Evolutionary conservation across 1,140 invertebrate species (phyloP).

Genomic region (Geopemphigus sp.): DNA sequence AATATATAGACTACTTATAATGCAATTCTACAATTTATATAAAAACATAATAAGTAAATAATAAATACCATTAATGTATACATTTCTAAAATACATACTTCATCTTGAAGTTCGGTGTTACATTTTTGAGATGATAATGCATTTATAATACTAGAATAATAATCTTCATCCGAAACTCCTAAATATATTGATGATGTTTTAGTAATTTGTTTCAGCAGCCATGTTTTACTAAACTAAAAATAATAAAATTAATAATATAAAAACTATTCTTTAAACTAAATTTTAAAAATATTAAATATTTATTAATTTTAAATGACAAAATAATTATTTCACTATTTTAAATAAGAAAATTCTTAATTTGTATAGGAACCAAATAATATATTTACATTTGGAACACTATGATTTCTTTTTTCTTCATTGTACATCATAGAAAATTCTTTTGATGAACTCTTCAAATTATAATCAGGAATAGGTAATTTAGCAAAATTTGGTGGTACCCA

Average conservation of each 20-base stretch:
- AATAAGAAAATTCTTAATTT: not conserved
- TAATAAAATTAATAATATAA: not conserved
- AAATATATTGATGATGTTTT: slow-evolving; percentile 16
- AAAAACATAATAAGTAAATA: too few species aligned
- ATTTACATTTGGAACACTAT: slow-evolving; percentile 4
- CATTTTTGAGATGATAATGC: slow-evolving; percentile 33
- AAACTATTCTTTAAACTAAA: not conserved
- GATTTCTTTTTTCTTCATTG: slow-evolving; percentile 14
- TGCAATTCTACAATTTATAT: too few species aligned
- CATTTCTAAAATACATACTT: not conserved
- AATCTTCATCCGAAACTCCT: slow-evolving; percentile 26
- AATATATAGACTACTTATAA: too few species aligned
- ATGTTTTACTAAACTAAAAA: slow-evolving; percentile 39
- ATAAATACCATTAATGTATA: not conserved
- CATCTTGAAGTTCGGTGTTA: slow-evolving; percentile 34
- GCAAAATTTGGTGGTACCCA: slow-evolving; percentile 39
- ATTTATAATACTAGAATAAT: slow-evolving; percentile 11
- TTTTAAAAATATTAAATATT: not conserved
- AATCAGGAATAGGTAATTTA: slow-evolving; percentile 10
- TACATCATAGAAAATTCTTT: slow-evolving; percentile 31
- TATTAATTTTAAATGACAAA: too few species aligned
- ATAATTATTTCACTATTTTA: too few species aligned
- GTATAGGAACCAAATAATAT: not conserved
- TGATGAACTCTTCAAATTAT: slow-evolving; percentile 6
- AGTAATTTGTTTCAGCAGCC: slow-evolving; percentile 27